Percentiles rank a stretch among this genome's conserved stretches.
Evolutionary conservation across 2,113 vertebrate species (phyloP).

Genomic region (Engystomops pustulosus): DNA sequence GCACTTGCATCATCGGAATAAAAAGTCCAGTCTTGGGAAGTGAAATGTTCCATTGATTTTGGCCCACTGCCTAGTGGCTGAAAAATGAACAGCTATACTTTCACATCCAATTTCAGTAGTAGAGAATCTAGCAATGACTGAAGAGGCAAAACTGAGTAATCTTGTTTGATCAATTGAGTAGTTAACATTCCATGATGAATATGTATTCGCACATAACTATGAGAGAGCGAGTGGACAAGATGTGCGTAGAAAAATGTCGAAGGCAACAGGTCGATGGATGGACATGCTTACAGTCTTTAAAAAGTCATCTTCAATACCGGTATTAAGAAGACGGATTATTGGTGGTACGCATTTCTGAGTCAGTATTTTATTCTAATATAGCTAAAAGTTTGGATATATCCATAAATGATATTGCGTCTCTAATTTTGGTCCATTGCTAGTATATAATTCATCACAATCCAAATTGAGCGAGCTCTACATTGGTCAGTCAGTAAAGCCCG

Average conservation of each 20-base stretch:
- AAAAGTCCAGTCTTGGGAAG: constrained; percentile 37
- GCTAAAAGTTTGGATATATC: too few relatives aligned
- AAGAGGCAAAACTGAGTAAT: background rate
- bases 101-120: constrained; percentile 14
- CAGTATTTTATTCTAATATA: too few relatives aligned
- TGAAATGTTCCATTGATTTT: constrained; percentile 38
- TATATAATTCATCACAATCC: background rate
- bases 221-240: background rate
- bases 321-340: background rate
- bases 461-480: background rate
- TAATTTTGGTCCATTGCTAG: background rate
- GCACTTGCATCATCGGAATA: background rate
- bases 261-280: background rate
- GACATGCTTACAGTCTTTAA: background rate
- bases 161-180: constrained; percentile 29
- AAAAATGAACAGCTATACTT: constrained; percentile 34
- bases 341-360: background rate
- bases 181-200: constrained; percentile 27
- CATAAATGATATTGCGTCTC: too few relatives aligned
- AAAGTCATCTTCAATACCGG: background rate
- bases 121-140: constrained; percentile 9
- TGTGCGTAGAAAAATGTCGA: background rate
- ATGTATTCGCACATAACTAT: background rate
- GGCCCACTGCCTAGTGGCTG: constrained; percentile 37
- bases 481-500: background rate